These are phyloP conservation scores for Gonocerus acuteangulatus DNA, from an alignment of 2,888 invertebrate species.

Conservation along the genomic window DNA sequence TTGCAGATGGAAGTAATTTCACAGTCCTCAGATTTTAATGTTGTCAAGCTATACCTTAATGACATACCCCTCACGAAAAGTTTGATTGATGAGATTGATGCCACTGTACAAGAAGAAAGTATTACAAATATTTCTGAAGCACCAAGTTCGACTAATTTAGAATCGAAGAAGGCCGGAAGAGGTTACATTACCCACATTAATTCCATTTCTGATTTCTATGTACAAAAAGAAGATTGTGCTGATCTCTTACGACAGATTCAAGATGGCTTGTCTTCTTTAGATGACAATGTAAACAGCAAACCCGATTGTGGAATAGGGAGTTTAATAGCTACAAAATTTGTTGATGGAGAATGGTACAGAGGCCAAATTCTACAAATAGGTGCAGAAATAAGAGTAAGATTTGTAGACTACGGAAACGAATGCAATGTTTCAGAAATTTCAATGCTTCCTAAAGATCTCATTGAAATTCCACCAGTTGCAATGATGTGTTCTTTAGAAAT, in stretches of 20 bases:
- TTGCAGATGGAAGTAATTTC: not conserved
- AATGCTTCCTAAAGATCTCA: conserved; percentile 46
- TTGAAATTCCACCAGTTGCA: conserved; percentile 51
- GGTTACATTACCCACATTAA: conserved; percentile 44
- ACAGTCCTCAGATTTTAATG: not conserved
- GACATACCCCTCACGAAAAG: not conserved
- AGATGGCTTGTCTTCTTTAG: not conserved
- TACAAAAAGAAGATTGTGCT: conserved; percentile 50
- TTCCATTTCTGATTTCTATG: conserved; percentile 63
- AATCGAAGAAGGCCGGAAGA: not conserved
- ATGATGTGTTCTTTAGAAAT: conserved; percentile 48
- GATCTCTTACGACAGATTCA: conserved; percentile 55
- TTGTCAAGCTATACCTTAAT: not conserved
- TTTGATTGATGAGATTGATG: not conserved
- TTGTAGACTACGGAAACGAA: conserved; percentile 63
- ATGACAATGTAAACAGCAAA: not conserved
- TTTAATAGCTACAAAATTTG: conserved; percentile 36
- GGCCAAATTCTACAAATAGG: conserved; percentile 44
- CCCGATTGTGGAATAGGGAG: conserved; percentile 26
- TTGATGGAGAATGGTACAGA: conserved; percentile 61
- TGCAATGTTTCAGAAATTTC: conserved; percentile 55
- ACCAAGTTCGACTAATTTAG: not conserved
- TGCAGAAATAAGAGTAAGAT: conserved; percentile 50
- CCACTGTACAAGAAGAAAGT: not conserved
- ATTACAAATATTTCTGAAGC: not conserved